Percentiles rank a stretch among this genome's conserved stretches.
phyloP scores from a whole-genome alignment of 2,888 invertebrate species.

The Julus scanicus region DNA sequence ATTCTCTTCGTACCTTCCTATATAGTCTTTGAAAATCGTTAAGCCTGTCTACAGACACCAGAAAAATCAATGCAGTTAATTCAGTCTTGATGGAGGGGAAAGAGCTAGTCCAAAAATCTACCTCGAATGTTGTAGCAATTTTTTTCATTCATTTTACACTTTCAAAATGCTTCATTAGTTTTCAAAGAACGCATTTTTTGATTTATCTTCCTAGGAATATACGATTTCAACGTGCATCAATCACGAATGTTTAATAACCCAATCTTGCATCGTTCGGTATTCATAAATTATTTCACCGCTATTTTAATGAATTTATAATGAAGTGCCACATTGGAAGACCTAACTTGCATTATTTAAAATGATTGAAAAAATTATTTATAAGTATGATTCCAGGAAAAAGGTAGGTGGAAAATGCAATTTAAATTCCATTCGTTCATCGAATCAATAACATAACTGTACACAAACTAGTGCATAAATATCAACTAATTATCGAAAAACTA shows the following conservation, averaged over 20 bases:
- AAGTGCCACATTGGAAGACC: background rate
- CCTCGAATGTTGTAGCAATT: background rate
- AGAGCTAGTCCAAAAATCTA: background rate
- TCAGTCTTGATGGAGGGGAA: slow-evolving; percentile 26
- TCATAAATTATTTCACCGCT: slow-evolving; percentile 35
- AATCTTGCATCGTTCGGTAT: background rate
- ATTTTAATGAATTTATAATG: slow-evolving; percentile 41
- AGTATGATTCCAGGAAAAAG: background rate
- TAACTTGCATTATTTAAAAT: background rate
- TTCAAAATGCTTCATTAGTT: slow-evolving; percentile 43
- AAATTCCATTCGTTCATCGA: background rate
- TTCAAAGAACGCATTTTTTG: background rate
- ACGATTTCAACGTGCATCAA: slow-evolving; percentile 25
- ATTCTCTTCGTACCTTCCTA: slow-evolving; percentile 30
- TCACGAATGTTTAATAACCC: slow-evolving; percentile 44
- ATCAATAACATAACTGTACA: too few species aligned
- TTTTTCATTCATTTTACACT: slow-evolving; percentile 36
- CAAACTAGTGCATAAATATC: too few species aligned
- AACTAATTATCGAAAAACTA: too few species aligned
- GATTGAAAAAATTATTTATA: background rate
- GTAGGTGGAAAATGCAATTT: background rate
- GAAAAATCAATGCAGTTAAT: slow-evolving; percentile 42
- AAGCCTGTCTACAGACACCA: slow-evolving; percentile 42
- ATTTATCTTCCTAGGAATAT: slow-evolving; percentile 17
- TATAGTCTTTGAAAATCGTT: slow-evolving; percentile 45